Percentiles rank a stretch among this genome's conserved stretches.
Conservation (phyloP, 2,888 invertebrate species). For the Odontocolon sp. region DNA sequence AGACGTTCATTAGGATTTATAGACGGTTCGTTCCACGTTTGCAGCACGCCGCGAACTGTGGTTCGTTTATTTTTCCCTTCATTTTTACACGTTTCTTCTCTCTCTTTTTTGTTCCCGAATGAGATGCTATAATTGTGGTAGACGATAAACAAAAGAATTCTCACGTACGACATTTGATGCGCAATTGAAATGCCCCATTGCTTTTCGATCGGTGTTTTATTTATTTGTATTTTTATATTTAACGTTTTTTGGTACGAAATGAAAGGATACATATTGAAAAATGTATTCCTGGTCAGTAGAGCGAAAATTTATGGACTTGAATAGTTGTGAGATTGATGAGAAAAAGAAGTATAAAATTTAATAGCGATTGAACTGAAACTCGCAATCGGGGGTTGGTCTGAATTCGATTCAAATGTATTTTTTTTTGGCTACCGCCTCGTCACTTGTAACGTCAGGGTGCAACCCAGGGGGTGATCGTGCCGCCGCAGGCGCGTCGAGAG, state of each 20-base stretch:
- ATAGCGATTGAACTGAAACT: background rate
- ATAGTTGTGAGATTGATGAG: slow-evolving; percentile 24
- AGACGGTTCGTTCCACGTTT: slow-evolving; percentile 72
- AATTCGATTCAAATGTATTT: too few species aligned
- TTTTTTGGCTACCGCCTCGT: slow-evolving; percentile 7
- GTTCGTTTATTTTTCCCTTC: slow-evolving; percentile 14
- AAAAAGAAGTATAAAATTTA: slow-evolving; percentile 15
- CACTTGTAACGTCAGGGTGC: background rate
- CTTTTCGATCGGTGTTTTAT: background rate
- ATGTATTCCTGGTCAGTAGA: background rate
- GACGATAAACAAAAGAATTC: slow-evolving; percentile 28
- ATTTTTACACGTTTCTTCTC: background rate
- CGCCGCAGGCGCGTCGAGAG: slow-evolving; percentile 5
- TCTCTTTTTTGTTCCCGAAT: slow-evolving; percentile 25
- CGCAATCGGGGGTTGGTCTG: background rate
- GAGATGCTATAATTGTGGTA: slow-evolving; percentile 71
- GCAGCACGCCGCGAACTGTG: slow-evolving; percentile 25
- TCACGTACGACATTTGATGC: slow-evolving; percentile 13
- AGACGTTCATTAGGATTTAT: slow-evolving; percentile 80
- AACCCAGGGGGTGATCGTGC: background rate
- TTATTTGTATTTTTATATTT: background rate
- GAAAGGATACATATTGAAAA: slow-evolving; percentile 12
- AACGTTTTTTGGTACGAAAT: background rate
- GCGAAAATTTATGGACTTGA: slow-evolving; percentile 10
- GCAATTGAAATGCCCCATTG: slow-evolving; percentile 17